These are phyloP conservation scores for Python bivittatus DNA, from an alignment of 2,113 vertebrate species.

Conservation along the genomic window DNA sequence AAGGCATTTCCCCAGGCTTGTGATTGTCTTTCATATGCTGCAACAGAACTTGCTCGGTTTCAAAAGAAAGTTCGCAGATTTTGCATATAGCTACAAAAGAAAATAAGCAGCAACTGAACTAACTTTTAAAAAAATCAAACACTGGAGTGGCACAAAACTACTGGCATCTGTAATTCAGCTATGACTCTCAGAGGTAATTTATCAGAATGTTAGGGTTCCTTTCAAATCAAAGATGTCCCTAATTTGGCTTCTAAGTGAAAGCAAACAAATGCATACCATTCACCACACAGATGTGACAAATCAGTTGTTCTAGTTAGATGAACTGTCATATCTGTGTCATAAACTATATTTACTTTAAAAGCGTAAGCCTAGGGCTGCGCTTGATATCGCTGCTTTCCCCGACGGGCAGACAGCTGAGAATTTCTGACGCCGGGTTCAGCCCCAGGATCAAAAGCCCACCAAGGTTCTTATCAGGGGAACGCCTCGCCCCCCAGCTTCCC, in stretches of 20 bases:
- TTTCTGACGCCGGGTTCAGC: not conserved
- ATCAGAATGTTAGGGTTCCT: not conserved
- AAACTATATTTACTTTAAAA: not conserved
- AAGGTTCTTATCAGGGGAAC: not conserved
- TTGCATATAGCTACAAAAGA: slow-evolving; percentile 89
- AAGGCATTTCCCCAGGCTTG: slow-evolving; percentile 99
- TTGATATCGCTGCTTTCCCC: not conserved
- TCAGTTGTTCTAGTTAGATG: not conserved
- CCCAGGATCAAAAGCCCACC: not conserved
- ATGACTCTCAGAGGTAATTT: not conserved
- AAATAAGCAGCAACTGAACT: not conserved
- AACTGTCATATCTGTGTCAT: not conserved
- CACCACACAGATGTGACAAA: not conserved
- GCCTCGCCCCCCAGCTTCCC: not conserved
- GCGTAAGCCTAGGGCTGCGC: not conserved
- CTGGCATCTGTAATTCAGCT: not conserved
- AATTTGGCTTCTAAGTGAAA: not conserved
- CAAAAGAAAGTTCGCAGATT: slow-evolving; percentile 97
- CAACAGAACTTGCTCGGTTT: slow-evolving; percentile 93
- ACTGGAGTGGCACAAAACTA: not conserved
- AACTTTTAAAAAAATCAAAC: not conserved
- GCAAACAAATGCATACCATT: not conserved
- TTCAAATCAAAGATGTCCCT: not conserved
- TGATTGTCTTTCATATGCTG: slow-evolving; percentile 99
- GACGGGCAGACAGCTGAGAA: not conserved